phyloP scores from a whole-genome alignment of 2,113 vertebrate genomes.

The Deroptyus accipitrinus region DNA sequence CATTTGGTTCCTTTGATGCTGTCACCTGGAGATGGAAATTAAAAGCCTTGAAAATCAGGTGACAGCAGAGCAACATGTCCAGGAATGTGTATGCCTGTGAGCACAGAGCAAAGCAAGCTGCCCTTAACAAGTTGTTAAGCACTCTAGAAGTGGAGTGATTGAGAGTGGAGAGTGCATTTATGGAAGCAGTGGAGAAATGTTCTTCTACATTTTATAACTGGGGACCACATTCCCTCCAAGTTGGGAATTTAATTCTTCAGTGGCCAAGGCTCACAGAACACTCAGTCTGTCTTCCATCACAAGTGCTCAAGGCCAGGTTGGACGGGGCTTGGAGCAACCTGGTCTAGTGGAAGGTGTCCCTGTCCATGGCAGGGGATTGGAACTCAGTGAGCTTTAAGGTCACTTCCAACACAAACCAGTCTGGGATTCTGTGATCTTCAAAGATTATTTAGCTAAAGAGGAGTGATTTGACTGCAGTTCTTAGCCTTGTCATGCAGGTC shows the following conservation, averaged over 20 bases:
- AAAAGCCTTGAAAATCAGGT: constrained; percentile 7
- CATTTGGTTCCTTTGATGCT: neutral
- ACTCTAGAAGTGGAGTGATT: neutral
- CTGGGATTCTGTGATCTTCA: neutral
- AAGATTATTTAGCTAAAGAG: neutral
- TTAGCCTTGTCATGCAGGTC: neutral
- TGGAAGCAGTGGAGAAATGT: neutral
- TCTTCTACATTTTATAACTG: neutral
- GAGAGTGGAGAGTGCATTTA: neutral
- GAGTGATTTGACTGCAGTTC: neutral
- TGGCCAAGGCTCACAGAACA: neutral
- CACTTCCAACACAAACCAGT: neutral
- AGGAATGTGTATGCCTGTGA: neutral
- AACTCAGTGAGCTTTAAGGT: neutral
- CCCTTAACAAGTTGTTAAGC: neutral
- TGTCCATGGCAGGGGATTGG: neutral
- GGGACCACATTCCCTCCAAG: neutral
- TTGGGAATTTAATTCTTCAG: neutral
- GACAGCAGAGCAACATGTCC: neutral
- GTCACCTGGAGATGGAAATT: constrained; percentile 10
- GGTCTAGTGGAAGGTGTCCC: neutral
- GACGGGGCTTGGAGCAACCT: neutral
- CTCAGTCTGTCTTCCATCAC: neutral
- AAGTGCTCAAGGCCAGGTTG: neutral
- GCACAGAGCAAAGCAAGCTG: neutral